phyloP scores from a whole-genome alignment of 2,113 vertebrate genomes.

The Pachyramphus minor region DNA sequence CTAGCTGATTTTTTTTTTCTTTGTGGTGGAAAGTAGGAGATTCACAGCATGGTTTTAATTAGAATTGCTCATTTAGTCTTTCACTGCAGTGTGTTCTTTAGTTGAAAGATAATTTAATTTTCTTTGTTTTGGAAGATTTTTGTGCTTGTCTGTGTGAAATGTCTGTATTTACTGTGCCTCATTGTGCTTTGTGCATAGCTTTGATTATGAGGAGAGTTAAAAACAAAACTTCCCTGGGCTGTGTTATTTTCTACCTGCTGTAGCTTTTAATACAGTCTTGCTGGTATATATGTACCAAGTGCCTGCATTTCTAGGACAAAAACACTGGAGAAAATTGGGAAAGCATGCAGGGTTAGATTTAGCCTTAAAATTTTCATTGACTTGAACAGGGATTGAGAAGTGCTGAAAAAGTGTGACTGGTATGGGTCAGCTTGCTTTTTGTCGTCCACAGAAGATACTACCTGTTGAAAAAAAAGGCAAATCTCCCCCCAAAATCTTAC shows the following conservation, averaged over 20 bases:
- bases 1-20: not conserved
- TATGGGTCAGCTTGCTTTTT: not conserved
- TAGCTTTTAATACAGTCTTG: constrained; percentile 24
- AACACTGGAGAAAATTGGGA: not conserved
- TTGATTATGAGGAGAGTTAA: not conserved
- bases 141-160: constrained; percentile 15
- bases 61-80: constrained; percentile 38
- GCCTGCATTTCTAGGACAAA: not conserved
- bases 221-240: not conserved
- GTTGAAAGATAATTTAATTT: constrained; percentile 45
- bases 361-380: not conserved
- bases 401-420: not conserved
- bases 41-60: constrained; percentile 61
- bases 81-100: constrained; percentile 26
- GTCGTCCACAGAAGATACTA: not conserved
- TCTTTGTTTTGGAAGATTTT: constrained; percentile 45
- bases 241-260: constrained; percentile 42
- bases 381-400: not conserved
- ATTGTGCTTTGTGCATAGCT: not conserved
- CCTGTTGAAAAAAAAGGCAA: not conserved
- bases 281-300: not conserved
- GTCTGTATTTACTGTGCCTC: constrained; percentile 39
- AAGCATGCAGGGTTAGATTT: not conserved
- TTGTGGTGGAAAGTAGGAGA: not conserved
- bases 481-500: accelerated